Base-by-base conservation (phyloP, 2,113 vertebrate species). In the Coturnix japonica region DNA sequence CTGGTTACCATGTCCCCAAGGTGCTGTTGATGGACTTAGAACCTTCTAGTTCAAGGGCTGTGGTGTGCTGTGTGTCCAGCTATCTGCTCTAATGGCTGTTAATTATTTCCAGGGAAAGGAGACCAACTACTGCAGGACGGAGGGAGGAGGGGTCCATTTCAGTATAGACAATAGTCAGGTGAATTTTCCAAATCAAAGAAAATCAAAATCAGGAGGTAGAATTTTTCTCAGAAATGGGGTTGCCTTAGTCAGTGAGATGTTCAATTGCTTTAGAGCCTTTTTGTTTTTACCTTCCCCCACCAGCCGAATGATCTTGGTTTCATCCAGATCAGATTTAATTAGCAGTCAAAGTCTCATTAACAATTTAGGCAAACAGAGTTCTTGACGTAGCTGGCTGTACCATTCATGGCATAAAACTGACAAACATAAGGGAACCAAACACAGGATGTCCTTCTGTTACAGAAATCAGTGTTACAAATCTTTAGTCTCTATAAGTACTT, bases 391-490 rank as follows among this genome's bases (percentile, higher is more conserved):
- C 43, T 44, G 81, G 71, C 63, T 82, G 13, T 69, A 72, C 57
- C 26, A 53, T 71, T 75, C 28, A 54, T 43, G 37, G 37, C 25
- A 37, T 81, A n/a, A 86, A 88, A 79, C 6, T 9, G 9, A 37
- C 31, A 83, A 95, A 77, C 65, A 33, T 25, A 66, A 37, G 37
- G 77, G 79, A 85, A 71, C 26, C 47, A 75, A 94, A 90, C 51
- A 80, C 64, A 2, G 0, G 49, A 20, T 89, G 65, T 78, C 89
- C 72, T 80, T 89, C 85, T 96, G n/a, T 93, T 93, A 47, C 11
- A 10, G 67, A 95, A 95, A 92, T 80, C 90, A 77, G 15, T 78
- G 71, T 49, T 93, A 66, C 30, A 43, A 76, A 22, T 91, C 81
- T 92, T 72, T 73, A 77, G 39, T 77, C n/a, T 74, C 23, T 54